Conservation (phyloP, 2,888 invertebrate species). For the Phyllotreta cruciferae region DNA sequence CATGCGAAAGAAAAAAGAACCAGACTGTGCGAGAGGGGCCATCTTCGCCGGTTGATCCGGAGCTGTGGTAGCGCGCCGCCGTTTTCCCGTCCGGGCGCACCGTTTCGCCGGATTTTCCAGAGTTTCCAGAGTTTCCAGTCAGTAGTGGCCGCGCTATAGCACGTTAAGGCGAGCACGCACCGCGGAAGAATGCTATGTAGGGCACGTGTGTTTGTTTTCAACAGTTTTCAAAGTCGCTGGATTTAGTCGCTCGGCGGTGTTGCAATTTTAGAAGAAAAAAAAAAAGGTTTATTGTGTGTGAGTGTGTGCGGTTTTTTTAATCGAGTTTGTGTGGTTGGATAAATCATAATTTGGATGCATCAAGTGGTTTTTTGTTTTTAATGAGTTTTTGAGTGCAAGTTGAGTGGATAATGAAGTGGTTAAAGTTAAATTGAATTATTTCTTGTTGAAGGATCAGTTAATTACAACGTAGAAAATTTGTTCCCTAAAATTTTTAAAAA, state of each 20-base stretch:
- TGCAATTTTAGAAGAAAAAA: background rate
- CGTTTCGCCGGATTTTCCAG: slow-evolving; percentile 21
- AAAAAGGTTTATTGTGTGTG: background rate
- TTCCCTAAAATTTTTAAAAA: too few species aligned
- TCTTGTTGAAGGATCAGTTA: slow-evolving; percentile 6
- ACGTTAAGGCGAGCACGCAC: slow-evolving; percentile 22
- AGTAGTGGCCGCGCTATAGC: slow-evolving; percentile 49
- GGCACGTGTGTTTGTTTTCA: slow-evolving; percentile 32
- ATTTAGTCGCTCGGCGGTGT: slow-evolving; percentile 1
- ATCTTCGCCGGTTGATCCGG: slow-evolving; percentile 21
- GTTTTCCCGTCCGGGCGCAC: slow-evolving; percentile 42
- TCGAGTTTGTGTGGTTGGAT: background rate
- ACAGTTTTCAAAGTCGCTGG: slow-evolving; percentile 5
- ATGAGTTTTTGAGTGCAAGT: slow-evolving; percentile 8
- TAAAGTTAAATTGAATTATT: background rate
- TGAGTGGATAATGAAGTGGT: background rate
- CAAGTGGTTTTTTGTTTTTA: slow-evolving; percentile 23
- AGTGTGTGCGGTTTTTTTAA: slow-evolving; percentile 14
- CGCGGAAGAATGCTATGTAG: slow-evolving; percentile 24
- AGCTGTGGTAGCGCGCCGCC: slow-evolving; percentile 28
- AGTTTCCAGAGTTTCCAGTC: slow-evolving; percentile 43
- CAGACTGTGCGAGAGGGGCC: slow-evolving; percentile 41
- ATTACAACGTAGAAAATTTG: too few species aligned
- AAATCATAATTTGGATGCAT: background rate
- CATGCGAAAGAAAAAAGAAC: slow-evolving; percentile 45